Evolutionary conservation across 2,797 vertebrate genomes (phyloP), one percentile per base, ranked within the genome.

Genomic region (Xenentodon cancila): DNA sequence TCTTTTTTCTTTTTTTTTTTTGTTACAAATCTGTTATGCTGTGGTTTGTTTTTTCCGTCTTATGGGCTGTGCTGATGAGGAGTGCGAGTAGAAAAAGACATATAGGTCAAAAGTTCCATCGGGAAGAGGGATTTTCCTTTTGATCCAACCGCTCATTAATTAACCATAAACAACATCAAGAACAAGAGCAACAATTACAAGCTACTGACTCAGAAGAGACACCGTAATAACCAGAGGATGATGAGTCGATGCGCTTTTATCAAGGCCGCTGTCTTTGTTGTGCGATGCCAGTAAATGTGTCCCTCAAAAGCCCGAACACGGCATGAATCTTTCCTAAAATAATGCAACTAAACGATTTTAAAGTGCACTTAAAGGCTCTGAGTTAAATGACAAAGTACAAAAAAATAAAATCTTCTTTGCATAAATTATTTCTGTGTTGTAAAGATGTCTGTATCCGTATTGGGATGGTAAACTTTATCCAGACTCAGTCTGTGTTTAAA

Each of bases 71-170:
- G 9, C 1, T 37, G 34, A 37, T 13, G 12, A 37, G 5, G 9
- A 37, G 34, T 13, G 34, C 68, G 62, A 69, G 58, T 71, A 49
- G 64, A 54, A 80, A 21, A 48, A n/a, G 73, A 75, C 76, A 91
- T 87, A 71, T 87, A 84, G 88, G 91, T 86, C 77, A 47, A 70
- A 75, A 72, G 59, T 61, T 85, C 86, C 80, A 65, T 71, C 44
- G 82, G 81, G 84, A 85, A 71, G 63, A 19, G 63, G 66, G 82
- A 79, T 78, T 80, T 80, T 84, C 74, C 75, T 80, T 90, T 90
- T 92, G 83, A 90, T 91, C 86, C 78, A 5, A 43, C 0, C 59
- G 55, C 88, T 89, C 85, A 89, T 92, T 91, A 90, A 90, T 88
- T 85, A 89, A 64, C 69, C 82, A 89, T 75, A 80, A 88, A 81